These are phyloP conservation scores for Oreochromis aureus DNA, from an alignment of 2,113 vertebrate genomes.

Conservation along the genomic window DNA sequence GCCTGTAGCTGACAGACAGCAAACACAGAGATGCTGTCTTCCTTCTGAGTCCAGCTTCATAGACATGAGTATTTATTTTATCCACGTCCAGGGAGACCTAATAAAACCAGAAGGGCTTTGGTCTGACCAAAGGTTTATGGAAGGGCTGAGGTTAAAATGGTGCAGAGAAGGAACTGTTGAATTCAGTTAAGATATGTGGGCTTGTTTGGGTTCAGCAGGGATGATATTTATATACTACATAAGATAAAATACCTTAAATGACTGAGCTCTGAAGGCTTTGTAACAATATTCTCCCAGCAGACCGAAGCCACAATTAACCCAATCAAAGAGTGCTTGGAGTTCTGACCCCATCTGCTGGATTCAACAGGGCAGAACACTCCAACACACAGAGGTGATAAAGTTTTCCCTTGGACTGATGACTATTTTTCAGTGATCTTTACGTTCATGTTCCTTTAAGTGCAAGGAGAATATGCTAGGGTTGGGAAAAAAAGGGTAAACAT, in stretches of 20 bases:
- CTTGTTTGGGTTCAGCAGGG: neutral
- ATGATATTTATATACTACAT: neutral
- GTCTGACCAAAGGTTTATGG: neutral
- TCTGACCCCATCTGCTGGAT: constrained; percentile 50
- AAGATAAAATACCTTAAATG: neutral
- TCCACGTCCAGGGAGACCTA: neutral
- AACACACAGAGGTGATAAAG: neutral
- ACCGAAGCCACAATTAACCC: neutral
- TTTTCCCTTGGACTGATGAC: neutral
- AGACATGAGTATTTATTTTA: neutral
- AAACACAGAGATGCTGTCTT: neutral
- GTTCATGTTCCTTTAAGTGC: neutral
- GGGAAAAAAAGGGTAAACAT: neutral
- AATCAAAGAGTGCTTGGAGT: neutral
- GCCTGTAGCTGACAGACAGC: neutral
- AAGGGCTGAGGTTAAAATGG: neutral
- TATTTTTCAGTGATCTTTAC: neutral
- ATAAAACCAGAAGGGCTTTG: neutral
- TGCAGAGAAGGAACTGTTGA: neutral
- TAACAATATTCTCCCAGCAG: neutral
- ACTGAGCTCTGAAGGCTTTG: neutral
- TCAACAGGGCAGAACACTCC: neutral
- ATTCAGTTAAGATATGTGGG: neutral
- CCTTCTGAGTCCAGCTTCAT: neutral
- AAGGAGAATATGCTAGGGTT: neutral